Conservation (phyloP, 2,797 vertebrate genomes). For the Darevskia mixta region DNA sequence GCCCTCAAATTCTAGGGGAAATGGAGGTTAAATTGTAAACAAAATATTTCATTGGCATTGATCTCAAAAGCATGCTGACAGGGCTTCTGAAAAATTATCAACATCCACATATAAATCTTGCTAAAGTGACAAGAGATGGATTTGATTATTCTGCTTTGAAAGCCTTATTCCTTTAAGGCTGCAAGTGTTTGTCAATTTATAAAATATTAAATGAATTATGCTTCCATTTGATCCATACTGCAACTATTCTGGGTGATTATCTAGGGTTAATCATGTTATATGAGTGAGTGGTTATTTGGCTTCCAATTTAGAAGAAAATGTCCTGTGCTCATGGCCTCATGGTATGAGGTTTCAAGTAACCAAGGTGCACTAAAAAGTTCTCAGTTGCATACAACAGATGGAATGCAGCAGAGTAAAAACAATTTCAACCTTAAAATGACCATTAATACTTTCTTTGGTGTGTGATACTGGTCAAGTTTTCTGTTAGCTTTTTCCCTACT, state of each 20-base stretch:
- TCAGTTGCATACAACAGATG: neutral
- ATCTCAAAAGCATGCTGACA: constrained; percentile 69
- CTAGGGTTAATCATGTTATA: constrained; percentile 43
- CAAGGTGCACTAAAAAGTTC: neutral
- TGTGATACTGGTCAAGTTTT: neutral
- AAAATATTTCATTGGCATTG: constrained; percentile 75
- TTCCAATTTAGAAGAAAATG: constrained; percentile 40
- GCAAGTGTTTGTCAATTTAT: constrained; percentile 60
- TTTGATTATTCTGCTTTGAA: constrained; percentile 69
- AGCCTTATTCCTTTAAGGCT: constrained; percentile 57
- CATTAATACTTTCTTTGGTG: neutral
- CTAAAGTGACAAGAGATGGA: constrained; percentile 61
- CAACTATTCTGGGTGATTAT: constrained; percentile 36
- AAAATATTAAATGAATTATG: constrained; percentile 56
- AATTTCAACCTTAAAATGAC: neutral
- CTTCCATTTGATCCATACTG: constrained; percentile 48
- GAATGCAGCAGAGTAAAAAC: neutral
- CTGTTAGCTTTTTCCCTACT: neutral
- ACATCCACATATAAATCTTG: constrained; percentile 62
- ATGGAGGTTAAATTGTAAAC: constrained; percentile 70
- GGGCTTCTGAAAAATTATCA: constrained; percentile 63
- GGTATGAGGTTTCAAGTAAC: constrained; percentile 34
- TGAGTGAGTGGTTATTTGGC: constrained; percentile 40
- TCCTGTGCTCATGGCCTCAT: neutral
- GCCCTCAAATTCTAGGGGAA: constrained; percentile 62